Base-by-base conservation (phyloP, 2,888 invertebrate species). In the Drosophila paracracens region DNA sequence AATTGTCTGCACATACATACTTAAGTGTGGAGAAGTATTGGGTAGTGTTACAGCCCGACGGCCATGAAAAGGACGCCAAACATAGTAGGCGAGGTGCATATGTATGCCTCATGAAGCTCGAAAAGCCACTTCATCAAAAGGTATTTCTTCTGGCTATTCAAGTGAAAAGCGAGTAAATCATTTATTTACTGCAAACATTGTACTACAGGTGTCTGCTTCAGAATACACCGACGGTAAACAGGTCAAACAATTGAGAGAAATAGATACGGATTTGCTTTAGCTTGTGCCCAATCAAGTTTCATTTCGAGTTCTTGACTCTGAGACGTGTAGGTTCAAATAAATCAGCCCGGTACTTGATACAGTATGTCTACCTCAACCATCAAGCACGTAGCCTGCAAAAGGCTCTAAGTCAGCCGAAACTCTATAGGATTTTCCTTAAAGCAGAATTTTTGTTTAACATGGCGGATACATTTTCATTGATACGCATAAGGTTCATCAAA, bases 101-200 rank as follows among this genome's bases (percentile, higher is more conserved):
- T 25, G 29, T 10, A 33, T 11, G 33, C 33, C 31, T n/a, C 63
- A 61, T 65, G 33, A 36, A 43, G n/a, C 25, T 40, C 10, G 36
- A 75, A 57, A 58, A 50, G 50, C 46, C 56, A 62, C 25, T 51
- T 56, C 56, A 33, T 25, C 18, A 48, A 61, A 57, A 51, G 35
- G 33, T 56, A 29, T 51, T 56, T 50, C 29, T 25, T 21, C 21
- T 25, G 11, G 13, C 50, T 13, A 18, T n/a, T 53, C 11, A 53
- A 27, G 31, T 40, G n/a, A 7, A 50, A 31, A 25, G 36, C 36
- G 54, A 11, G 27, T n/a, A 27, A 36, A 48, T 27, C 18, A 46
- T 43, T 35, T 63, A 6, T 46, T 18, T 31, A 27, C 5, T 57
- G 31, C 40, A 33, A 62, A 13, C 40, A 62, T 33, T 43, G 33